These are phyloP conservation scores for Hestina assimilis DNA, from an alignment of 1,140 invertebrate genomes.

Conservation along the genomic window DNA sequence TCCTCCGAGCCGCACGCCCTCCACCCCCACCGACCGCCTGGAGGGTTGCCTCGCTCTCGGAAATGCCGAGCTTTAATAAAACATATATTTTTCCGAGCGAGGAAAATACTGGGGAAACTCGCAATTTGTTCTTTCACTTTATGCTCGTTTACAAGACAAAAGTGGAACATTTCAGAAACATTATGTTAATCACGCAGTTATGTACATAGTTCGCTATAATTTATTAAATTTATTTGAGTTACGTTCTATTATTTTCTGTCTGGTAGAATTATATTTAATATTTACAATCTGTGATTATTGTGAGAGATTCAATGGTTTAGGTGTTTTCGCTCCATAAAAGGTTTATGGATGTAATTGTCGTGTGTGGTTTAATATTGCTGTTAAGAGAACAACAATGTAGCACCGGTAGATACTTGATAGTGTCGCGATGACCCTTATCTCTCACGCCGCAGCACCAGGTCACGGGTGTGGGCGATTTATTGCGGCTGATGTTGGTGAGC, in stretches of 20 bases:
- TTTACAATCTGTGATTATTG: neutral
- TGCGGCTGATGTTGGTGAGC: constrained; percentile 50
- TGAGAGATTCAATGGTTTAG: constrained; percentile 23
- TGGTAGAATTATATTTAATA: constrained; percentile 16
- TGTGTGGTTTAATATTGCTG: constrained; percentile 34
- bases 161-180: constrained; percentile 76
- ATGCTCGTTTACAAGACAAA: constrained; percentile 79
- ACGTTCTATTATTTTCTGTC: constrained; percentile 27
- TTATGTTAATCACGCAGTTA: constrained; percentile 76
- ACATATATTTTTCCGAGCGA: constrained; percentile 78
- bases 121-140: constrained; percentile 79
- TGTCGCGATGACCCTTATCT: constrained; percentile 68
- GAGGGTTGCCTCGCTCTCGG: constrained; percentile 73
- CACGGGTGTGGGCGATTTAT: constrained; percentile 58
- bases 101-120: constrained; percentile 78
- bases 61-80: constrained; percentile 78
- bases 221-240: constrained; percentile 37
- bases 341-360: constrained; percentile 9
- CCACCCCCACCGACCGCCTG: constrained; percentile 48
- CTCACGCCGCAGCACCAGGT: constrained; percentile 43
- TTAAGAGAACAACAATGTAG: constrained; percentile 15
- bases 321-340: constrained; percentile 43
- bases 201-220: constrained; percentile 64
- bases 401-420: constrained; percentile 45
- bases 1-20: constrained; percentile 21